Evolutionary conservation across 2,113 vertebrate species (phyloP), one percentile per base, ranked within the genome.

Genomic region (Mobula hypostoma): DNA sequence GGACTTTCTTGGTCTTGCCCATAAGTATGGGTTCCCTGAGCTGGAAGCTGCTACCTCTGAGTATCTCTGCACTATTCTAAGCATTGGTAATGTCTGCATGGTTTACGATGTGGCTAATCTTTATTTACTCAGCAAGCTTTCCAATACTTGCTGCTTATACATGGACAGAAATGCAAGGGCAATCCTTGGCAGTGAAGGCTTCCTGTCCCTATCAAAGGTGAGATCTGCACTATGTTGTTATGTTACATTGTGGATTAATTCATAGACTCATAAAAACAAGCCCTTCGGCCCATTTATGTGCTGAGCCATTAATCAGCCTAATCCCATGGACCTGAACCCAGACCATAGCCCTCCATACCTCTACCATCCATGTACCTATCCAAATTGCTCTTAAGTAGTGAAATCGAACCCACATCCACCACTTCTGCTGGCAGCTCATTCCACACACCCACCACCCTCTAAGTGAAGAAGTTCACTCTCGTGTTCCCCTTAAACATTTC

Each of bases 41-140:
- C 96, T 99, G 94, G 99, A 99, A 94, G 98, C 98, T 96, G 99
- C 99, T 90, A 99, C 98, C 0, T 99, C 98, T 0, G 98, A 99
- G 94, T 99, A 99, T 95, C 98, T 99, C 94, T 98, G 99, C 95
- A 99, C 99, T 94, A 97, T 99, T 94, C 97, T 99, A 94, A 98
- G 98, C 95, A 98, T 98, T 94, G 98, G 98, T 96, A 99, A 99
- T 66, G 98, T 99, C 95, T 99, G 98, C 95, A 97, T 99, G 97
- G 98, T 99, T 27, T 99, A 99, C 70, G 99, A 99, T 21, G 98
- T 99, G 96, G 98, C 99, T 96, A 98, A 98, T 95, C 98, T 99
- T 91, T 99, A 99, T 97, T 98, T 97, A 1, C 98, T 99, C 95
- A 97, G 97, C 87, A 96, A 97, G 83, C 97, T 99, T 95, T 97